Percentiles rank a stretch among this genome's conserved stretches.
phyloP scores from a whole-genome alignment of 2,888 invertebrate genomes.

The Tanypteryx hageni region DNA sequence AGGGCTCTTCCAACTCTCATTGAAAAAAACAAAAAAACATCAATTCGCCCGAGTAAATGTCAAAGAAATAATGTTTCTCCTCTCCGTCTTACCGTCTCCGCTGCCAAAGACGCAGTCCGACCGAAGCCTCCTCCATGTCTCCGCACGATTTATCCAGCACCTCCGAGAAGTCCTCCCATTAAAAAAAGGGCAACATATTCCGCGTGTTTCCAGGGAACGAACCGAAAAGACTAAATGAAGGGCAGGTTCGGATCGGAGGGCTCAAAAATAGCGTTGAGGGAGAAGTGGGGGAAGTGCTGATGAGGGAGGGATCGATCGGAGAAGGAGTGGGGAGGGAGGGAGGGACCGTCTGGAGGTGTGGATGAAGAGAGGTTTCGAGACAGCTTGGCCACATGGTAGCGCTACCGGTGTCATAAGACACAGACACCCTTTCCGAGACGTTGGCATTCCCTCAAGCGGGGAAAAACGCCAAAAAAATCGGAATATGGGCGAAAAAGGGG shows the following conservation, averaged over 20 bases:
- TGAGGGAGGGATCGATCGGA: neutral
- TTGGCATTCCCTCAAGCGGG: neutral
- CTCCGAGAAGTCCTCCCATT: neutral
- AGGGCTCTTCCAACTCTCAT: too few relatives aligned
- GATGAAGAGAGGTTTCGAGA: slow-evolving; percentile 25
- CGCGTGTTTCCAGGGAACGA: slow-evolving; percentile 1
- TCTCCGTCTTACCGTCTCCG: slow-evolving; percentile 34
- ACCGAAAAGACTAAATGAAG: slow-evolving; percentile 9
- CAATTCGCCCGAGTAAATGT: too few relatives aligned
- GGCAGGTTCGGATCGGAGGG: neutral
- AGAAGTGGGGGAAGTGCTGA: neutral
- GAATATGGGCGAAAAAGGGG: neutral
- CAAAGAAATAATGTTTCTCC: too few relatives aligned
- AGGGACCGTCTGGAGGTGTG: slow-evolving; percentile 3
- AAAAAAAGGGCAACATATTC: neutral
- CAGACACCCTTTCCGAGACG: too few relatives aligned
- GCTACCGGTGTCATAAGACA: neutral
- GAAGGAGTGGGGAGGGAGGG: neutral
- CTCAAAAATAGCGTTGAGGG: neutral
- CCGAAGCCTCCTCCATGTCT: neutral
- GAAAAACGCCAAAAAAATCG: neutral
- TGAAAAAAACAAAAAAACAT: too few relatives aligned
- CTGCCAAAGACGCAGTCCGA: slow-evolving; percentile 46
- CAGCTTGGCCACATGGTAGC: slow-evolving; percentile 50
- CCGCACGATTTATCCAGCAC: neutral